Base-by-base conservation (phyloP, 1,140 invertebrate species). In the Dendroctonus ponderosae region DNA sequence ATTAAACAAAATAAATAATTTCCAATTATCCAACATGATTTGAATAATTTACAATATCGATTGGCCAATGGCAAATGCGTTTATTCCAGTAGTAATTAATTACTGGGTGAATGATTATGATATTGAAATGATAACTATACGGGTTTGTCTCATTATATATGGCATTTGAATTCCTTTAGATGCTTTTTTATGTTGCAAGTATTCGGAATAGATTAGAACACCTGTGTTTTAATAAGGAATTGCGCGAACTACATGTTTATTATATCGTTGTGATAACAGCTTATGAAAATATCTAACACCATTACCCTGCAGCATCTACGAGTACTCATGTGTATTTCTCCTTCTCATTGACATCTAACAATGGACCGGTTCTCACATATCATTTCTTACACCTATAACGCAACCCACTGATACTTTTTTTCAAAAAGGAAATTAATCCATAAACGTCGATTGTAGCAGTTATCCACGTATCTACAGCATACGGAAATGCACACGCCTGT, bases 141-240 rank as follows among this genome's bases (percentile, higher is more conserved):
- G 26, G 15, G 58, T 50, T 49, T 60, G 43, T 49, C 58, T 60
- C 58, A 60, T 60, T 60, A 60, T 60, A 26, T 26, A 49, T 5
- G 14, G 43, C 46, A 60, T 60, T 60, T 46, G 49, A 60, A 60
- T 60, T 60, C 58, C 38, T 60, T n/a, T 38, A 46, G 58, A 49
- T 46, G 37, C 49, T 58, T 58, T 60, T 60, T 60, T 42, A 60
- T 60, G 58, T 60, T 46, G 58, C 46, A 60, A 60, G 54, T 40
- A 8, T 41, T 60, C 15, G 7, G 43, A 49, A 60, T 60, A 9
- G 58, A 60, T 60, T 60, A 60, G 44, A 60, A 60, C 58, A 60
- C 58, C 58, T 60, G 58, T 49, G 46, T 38, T n/a, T 60, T 12
- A 57, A 57, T 57, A 57, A 41, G 40, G 39, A 57, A 57, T 57